phyloP scores from a whole-genome alignment of 2,888 invertebrate species.

The Leucophenga montana region DNA sequence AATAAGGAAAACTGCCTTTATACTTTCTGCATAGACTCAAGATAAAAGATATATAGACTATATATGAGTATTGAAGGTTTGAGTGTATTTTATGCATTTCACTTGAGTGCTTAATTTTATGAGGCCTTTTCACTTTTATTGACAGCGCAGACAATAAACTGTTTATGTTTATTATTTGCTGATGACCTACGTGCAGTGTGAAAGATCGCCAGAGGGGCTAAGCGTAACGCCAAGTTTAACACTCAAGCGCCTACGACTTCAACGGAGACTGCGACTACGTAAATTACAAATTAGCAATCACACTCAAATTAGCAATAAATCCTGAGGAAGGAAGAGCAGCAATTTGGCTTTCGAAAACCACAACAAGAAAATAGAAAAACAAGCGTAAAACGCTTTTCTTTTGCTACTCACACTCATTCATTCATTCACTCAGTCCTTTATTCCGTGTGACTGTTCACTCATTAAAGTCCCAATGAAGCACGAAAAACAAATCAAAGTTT shows the following conservation, averaged over 20 bases:
- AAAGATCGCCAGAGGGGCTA: no score
- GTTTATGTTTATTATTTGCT: slow-evolving; percentile 69
- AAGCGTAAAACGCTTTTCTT: slow-evolving; percentile 30
- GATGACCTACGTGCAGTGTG: slow-evolving; percentile 65
- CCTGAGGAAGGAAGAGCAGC: slow-evolving; percentile 29
- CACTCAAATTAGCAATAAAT: slow-evolving; percentile 64
- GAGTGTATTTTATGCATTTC: slow-evolving; percentile 60
- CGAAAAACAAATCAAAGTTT: slow-evolving; percentile 64
- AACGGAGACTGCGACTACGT: slow-evolving; percentile 22
- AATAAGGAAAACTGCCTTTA: no score
- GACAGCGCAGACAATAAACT: slow-evolving; percentile 62
- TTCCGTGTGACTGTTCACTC: slow-evolving; percentile 43
- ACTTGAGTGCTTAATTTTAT: slow-evolving; percentile 65
- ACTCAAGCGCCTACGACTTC: slow-evolving; percentile 47
- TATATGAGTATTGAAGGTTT: no score
- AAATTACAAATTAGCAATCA: slow-evolving; percentile 69
- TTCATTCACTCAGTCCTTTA: no score
- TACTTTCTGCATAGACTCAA: no score
- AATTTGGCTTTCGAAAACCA: slow-evolving; percentile 10
- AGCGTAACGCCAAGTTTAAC: slow-evolving; percentile 47
- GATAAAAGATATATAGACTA: no score
- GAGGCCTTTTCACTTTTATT: slow-evolving; percentile 60
- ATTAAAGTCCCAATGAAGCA: slow-evolving; percentile 66
- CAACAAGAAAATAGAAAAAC: slow-evolving; percentile 2
- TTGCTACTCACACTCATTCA: no score